Conservation (phyloP, 2,113 vertebrate species). For the Anhinga rufa region DNA sequence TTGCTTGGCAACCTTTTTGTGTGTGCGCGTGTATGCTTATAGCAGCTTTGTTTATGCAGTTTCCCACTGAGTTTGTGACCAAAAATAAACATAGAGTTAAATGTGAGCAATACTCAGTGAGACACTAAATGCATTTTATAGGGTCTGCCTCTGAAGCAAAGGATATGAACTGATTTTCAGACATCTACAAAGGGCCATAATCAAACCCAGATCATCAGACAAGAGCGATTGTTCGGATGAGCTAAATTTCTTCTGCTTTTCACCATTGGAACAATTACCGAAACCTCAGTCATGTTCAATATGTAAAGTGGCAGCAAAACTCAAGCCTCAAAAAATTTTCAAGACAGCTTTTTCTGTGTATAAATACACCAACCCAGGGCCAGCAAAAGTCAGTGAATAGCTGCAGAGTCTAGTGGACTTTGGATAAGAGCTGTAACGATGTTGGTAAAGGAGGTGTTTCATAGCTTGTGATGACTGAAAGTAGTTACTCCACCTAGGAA, state of each 20-base stretch:
- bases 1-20: neutral
- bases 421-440: neutral
- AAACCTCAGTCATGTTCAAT: constrained; percentile 58
- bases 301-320: constrained; percentile 1
- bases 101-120: neutral
- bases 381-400: neutral
- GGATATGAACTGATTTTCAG: constrained; percentile 11
- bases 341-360: neutral
- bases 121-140: neutral
- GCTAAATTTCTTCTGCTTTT: constrained; percentile 16
- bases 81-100: constrained; percentile 4
- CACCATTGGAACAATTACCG: constrained; percentile 5
- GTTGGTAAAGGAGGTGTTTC: neutral
- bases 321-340: neutral
- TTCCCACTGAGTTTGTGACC: constrained; percentile 13
- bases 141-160: neutral
- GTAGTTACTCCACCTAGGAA: neutral
- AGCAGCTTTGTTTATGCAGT: neutral
- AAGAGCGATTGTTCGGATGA: neutral
- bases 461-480: neutral
- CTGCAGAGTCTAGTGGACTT: neutral
- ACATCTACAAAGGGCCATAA: constrained; percentile 31
- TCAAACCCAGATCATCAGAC: constrained; percentile 35
- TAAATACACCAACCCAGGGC: neutral
- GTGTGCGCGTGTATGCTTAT: neutral